Evolutionary conservation across 2,113 vertebrate species (phyloP).

Genomic region (Tragulus kanchil): DNA sequence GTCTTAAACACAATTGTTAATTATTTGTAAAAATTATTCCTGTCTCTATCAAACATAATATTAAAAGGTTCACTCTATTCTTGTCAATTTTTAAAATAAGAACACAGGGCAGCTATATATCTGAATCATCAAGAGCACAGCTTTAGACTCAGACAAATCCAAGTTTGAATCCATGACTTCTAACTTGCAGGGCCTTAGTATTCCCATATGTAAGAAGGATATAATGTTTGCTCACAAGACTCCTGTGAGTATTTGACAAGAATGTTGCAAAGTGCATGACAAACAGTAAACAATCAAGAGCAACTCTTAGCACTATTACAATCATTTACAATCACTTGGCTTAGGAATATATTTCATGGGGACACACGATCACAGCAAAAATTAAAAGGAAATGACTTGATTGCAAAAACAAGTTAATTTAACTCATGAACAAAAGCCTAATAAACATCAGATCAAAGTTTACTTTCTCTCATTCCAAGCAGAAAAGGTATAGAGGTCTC

Average conservation of each 20-base stretch:
- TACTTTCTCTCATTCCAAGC: background rate
- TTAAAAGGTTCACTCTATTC: background rate
- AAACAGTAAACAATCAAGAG: slow-evolving; percentile 4
- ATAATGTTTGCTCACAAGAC: background rate
- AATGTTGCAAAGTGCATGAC: background rate
- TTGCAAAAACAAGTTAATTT: background rate
- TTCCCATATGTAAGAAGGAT: background rate
- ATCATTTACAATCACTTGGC: background rate
- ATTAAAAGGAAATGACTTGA: background rate
- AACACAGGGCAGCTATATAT: background rate
- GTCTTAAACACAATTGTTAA: background rate
- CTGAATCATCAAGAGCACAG: background rate
- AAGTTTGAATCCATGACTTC: background rate
- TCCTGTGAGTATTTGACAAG: background rate
- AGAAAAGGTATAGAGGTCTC: background rate
- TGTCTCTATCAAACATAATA: background rate
- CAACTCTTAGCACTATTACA: background rate
- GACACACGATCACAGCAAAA: background rate
- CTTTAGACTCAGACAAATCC: background rate
- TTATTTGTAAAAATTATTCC: background rate
- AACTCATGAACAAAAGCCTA: background rate
- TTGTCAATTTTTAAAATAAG: slow-evolving; percentile 10
- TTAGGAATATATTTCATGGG: background rate
- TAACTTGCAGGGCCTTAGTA: background rate
- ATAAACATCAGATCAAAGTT: background rate